Conservation (phyloP, 2,888 invertebrate genomes). For the Acanthosepion lycidas region DNA sequence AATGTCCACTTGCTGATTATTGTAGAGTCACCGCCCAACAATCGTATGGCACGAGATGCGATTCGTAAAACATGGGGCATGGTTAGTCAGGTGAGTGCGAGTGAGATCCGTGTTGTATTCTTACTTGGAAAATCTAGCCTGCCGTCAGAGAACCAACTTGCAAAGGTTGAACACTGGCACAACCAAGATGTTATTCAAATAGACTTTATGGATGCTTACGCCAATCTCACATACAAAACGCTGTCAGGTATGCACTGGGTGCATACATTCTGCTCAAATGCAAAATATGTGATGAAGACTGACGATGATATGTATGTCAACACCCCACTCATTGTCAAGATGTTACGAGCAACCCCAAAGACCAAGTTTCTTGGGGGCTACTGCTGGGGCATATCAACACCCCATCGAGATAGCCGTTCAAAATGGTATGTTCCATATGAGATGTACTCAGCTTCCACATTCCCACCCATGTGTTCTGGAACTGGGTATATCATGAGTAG, state of each 20-base stretch:
- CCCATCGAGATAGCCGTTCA: conserved; percentile 58
- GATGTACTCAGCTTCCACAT: conserved; percentile 54
- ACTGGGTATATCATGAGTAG: conserved; percentile 63
- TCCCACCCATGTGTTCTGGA: conserved; percentile 64
- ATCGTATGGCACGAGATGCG: conserved; percentile 53
- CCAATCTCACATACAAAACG: conserved; percentile 65
- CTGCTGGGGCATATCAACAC: conserved; percentile 63
- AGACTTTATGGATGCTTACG: conserved; percentile 62
- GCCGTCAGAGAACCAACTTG: conserved; percentile 47
- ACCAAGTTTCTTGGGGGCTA: conserved; percentile 59
- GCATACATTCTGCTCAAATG: conserved; percentile 54
- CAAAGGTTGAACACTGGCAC: conserved; percentile 46
- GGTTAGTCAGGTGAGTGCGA: conserved; percentile 51
- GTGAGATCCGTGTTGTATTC: conserved; percentile 56
- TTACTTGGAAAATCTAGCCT: conserved; percentile 54
- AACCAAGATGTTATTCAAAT: conserved; percentile 59
- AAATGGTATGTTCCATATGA: conserved; percentile 65
- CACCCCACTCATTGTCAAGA: conserved; percentile 58
- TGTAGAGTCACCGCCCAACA: conserved; percentile 56
- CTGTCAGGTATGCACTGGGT: conserved; percentile 61
- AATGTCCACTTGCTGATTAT: conserved; percentile 56
- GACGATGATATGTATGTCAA: conserved; percentile 67
- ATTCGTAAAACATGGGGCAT: conserved; percentile 63
- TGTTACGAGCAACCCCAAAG: conserved; percentile 57
- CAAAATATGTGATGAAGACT: conserved; percentile 67